Conservation (phyloP, 2,797 vertebrate genomes). For the Crocidura indochinensis region DNA sequence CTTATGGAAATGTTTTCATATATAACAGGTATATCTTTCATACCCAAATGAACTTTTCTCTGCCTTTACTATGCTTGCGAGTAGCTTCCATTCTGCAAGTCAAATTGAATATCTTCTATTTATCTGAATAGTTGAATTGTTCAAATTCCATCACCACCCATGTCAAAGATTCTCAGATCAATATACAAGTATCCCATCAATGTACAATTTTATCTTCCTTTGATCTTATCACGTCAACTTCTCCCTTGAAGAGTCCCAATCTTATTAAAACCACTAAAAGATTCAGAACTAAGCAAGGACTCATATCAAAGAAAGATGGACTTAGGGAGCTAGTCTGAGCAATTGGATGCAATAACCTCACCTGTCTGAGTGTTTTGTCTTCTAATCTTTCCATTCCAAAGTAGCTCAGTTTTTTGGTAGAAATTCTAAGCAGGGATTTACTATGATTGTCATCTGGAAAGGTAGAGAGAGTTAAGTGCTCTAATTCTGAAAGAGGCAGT, state of each 20-base stretch:
- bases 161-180: conserved; percentile 16
- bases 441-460: conserved; percentile 58
- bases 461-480: conserved; percentile 51
- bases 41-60: background rate
- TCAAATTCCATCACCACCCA: background rate
- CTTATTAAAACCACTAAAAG: background rate
- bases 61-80: background rate
- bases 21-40: background rate
- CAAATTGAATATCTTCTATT: conserved; percentile 40
- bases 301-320: background rate
- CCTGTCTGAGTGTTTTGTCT: conserved; percentile 37
- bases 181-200: background rate
- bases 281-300: background rate
- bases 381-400: conserved; percentile 5
- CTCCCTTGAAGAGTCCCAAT: background rate
- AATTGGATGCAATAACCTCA: background rate
- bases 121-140: background rate
- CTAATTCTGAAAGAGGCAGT: conserved; percentile 46
- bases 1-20: too few species aligned
- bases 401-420: background rate
- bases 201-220: background rate
- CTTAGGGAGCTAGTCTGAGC: background rate
- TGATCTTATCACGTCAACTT: background rate
- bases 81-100: conserved; percentile 15
- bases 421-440: conserved; percentile 51